These are phyloP conservation scores for Rhaphigaster nebulosa DNA, from an alignment of 2,888 invertebrate genomes.

Conservation along the genomic window DNA sequence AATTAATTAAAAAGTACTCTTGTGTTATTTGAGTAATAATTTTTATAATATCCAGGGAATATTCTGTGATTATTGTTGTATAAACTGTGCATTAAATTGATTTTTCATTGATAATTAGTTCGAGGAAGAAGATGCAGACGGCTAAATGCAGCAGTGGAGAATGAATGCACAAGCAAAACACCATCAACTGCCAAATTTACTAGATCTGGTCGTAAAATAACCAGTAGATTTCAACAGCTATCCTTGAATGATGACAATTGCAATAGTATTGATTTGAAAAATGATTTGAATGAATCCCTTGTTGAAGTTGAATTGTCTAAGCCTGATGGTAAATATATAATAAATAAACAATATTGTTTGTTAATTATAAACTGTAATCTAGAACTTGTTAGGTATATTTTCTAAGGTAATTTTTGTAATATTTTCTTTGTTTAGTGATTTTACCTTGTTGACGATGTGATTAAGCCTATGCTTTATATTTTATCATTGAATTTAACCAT, in stretches of 20 bases:
- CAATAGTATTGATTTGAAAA: not conserved
- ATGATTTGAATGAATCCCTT: not conserved
- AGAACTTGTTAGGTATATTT: not conserved
- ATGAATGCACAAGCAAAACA: not conserved
- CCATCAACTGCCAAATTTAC: not conserved
- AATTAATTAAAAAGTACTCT: not conserved
- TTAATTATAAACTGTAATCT: not conserved
- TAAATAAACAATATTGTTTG: not conserved
- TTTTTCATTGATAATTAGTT: not conserved
- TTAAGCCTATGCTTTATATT: not conserved
- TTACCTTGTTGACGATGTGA: not conserved
- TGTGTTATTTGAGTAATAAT: no score
- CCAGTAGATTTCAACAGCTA: not conserved
- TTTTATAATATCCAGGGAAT: not conserved
- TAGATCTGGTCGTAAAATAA: conserved; percentile 49
- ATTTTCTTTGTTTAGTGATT: not conserved
- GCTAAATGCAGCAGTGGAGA: not conserved
- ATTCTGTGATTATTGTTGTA: not conserved
- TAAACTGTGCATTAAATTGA: not conserved
- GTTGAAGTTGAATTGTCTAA: conserved; percentile 8
- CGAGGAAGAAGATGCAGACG: conserved; percentile 29
- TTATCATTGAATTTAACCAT: not conserved
- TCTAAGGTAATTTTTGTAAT: not conserved
- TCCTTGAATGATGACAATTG: conserved; percentile 12
- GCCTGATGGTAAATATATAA: conserved; percentile 37